Evolutionary conservation across 2,113 vertebrate species (phyloP).

Genomic region (Pycnonotus jocosus): DNA sequence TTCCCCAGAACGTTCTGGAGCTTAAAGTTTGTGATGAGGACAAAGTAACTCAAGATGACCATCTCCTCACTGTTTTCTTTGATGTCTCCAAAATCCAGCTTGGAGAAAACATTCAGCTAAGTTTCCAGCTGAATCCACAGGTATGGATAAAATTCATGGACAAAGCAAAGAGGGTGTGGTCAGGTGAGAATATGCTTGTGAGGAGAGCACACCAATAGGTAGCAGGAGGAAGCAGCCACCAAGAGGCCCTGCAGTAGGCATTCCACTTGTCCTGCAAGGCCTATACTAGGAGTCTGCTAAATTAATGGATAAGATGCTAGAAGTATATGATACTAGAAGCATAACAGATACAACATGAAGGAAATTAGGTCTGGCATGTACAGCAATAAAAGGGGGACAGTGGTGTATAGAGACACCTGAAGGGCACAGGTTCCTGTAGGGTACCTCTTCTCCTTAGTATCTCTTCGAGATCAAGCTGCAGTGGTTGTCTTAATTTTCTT

Average conservation of each 20-base stretch:
- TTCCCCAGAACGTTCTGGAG: constrained; percentile 71
- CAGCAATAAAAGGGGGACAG: not conserved
- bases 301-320: not conserved
- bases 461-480: not conserved
- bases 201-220: not conserved
- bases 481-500: not conserved
- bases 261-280: not conserved
- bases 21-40: constrained; percentile 76
- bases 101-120: constrained; percentile 67
- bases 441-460: not conserved
- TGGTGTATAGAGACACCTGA: not conserved
- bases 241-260: not conserved
- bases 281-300: not conserved
- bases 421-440: not conserved
- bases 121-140: constrained; percentile 75
- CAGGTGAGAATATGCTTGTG: not conserved
- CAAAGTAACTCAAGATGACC: constrained; percentile 66
- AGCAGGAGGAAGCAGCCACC: not conserved
- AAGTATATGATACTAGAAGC: not conserved
- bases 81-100: constrained; percentile 77
- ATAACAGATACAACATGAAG: not conserved
- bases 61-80: constrained; percentile 77
- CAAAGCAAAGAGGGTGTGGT: not conserved
- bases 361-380: not conserved
- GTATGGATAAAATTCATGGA: constrained; percentile 28